Evolutionary conservation across 2,888 invertebrate species (phyloP).

Genomic region (Ecdyonurus torrentis): DNA sequence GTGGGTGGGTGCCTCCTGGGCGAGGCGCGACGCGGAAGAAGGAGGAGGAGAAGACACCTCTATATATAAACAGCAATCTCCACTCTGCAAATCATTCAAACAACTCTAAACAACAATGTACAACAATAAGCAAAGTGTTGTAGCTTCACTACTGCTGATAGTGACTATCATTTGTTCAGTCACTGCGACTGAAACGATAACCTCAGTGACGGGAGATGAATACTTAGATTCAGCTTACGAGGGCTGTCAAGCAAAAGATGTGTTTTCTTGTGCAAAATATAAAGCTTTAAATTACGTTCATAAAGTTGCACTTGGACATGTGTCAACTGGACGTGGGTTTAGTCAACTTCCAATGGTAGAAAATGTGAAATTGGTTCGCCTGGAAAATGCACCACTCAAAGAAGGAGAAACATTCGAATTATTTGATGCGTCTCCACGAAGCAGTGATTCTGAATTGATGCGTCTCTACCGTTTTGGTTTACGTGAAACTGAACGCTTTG

Average conservation of each 20-base stretch:
- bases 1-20: neutral
- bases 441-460: slow-evolving; percentile 11
- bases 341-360: neutral
- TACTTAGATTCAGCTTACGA: slow-evolving; percentile 11
- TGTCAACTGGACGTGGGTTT: neutral
- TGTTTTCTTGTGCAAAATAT: slow-evolving; percentile 23
- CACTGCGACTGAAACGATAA: neutral
- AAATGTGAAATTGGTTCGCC: slow-evolving; percentile 15
- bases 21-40: neutral
- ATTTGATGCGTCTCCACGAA: slow-evolving; percentile 11
- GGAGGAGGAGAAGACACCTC: neutral
- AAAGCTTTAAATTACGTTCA: slow-evolving; percentile 23
- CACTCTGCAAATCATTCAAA: neutral
- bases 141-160: neutral
- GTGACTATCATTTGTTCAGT: neutral
- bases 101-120: neutral
- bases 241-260: slow-evolving; percentile 7
- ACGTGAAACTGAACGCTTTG: slow-evolving; percentile 11
- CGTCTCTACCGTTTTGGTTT: slow-evolving; percentile 9
- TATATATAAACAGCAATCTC: neutral
- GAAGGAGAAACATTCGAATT: slow-evolving; percentile 13
- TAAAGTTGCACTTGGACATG: slow-evolving; percentile 15
- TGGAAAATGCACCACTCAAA: slow-evolving; percentile 22
- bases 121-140: too few species aligned
- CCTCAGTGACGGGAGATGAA: neutral